These are phyloP conservation scores for Psettodes erumei DNA, from an alignment of 2,113 vertebrate genomes.

Conservation along the genomic window DNA sequence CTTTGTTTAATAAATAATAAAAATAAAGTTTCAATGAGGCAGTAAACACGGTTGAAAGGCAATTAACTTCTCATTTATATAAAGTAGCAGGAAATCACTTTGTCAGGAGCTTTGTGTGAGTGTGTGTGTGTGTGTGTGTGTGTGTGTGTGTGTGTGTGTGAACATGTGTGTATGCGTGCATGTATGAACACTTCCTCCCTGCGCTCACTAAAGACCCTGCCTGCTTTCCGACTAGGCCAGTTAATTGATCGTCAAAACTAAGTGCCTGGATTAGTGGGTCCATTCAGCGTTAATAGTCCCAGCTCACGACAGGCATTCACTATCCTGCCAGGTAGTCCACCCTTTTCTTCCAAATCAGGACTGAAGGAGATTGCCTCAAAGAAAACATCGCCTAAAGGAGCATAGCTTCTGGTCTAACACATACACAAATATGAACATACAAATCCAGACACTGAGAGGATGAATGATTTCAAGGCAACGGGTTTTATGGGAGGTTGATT, in stretches of 20 bases:
- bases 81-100: constrained; percentile 41
- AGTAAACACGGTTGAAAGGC: constrained; percentile 41
- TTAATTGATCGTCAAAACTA: constrained; percentile 66
- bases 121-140: not conserved
- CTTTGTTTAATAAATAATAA: constrained; percentile 28
- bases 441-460: not conserved
- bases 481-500: not conserved
- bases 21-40: constrained; percentile 44
- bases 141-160: constrained; percentile 3
- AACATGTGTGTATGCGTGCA: not conserved
- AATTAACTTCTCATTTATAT: constrained; percentile 54
- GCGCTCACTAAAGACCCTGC: constrained; percentile 22
- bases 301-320: constrained; percentile 27
- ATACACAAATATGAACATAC: constrained; percentile 10
- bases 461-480: constrained; percentile 12
- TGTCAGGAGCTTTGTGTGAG: not conserved
- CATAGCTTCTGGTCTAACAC: constrained; percentile 4
- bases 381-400: constrained; percentile 17
- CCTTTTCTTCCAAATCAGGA: constrained; percentile 51
- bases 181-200: not conserved
- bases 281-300: constrained; percentile 53
- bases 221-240: constrained; percentile 42
- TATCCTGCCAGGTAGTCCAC: constrained; percentile 17
- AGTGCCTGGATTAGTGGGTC: constrained; percentile 58
- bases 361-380: constrained; percentile 46